A percentile compares a stretch with the other conserved stretches of the same genome.
Conservation (phyloP, 2,113 vertebrate genomes). For the Leptodactylus fuscus region DNA sequence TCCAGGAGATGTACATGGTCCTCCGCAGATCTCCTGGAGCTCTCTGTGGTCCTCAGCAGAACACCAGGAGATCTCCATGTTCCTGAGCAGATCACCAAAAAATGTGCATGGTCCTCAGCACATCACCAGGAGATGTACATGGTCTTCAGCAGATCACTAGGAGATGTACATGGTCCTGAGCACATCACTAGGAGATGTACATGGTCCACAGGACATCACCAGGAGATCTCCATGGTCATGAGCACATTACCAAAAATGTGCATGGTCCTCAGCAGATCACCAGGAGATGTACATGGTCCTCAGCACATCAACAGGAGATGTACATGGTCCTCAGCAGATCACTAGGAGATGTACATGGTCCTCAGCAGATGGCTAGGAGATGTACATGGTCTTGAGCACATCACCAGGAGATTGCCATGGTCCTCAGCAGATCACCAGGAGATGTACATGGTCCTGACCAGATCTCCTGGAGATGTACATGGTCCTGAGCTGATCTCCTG, state of each 20-base stretch:
- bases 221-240: not conserved
- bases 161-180: not conserved
- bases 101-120: not conserved
- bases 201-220: not conserved
- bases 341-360: not conserved
- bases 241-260: too few species aligned
- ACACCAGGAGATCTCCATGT: not conserved
- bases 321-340: not conserved
- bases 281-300: not conserved
- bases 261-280: too few species aligned
- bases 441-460: not conserved
- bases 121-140: not conserved
- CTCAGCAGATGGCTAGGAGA: not conserved
- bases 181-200: not conserved
- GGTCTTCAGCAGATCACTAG: not conserved
- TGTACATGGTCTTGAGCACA: too few species aligned
- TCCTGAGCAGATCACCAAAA: not conserved
- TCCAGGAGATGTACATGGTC: not conserved
- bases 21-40: not conserved
- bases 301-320: not conserved
- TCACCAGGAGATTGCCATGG: too few species aligned
- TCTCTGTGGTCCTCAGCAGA: not conserved
- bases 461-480: not conserved
- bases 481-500: too few species aligned
- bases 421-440: not conserved